phyloP scores from a whole-genome alignment of 2,113 vertebrate genomes.

The Nycticebus coucang region DNA sequence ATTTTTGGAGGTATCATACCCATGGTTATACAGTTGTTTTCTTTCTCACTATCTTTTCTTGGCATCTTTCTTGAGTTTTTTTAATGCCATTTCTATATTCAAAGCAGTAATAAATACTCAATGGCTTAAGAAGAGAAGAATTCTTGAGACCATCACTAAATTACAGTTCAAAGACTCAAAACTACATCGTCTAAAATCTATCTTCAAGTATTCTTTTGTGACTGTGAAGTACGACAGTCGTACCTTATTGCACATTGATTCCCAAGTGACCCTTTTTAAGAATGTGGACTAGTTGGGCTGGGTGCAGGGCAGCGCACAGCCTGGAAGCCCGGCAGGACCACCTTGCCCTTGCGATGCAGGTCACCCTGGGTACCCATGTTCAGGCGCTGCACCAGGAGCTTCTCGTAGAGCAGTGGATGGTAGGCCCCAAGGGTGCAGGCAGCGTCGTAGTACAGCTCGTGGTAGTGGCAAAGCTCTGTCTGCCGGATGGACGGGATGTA shows the following conservation, averaged over 20 bases:
- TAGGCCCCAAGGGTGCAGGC: constrained; percentile 98
- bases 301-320: constrained; percentile 87
- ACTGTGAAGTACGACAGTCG: constrained; percentile 85
- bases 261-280: constrained; percentile 71
- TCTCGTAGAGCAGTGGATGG: constrained; percentile 97
- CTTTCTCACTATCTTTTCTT: constrained; percentile 61
- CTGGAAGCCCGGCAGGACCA: constrained; percentile 93
- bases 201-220: constrained; percentile 86
- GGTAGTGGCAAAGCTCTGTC: constrained; percentile 98
- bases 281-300: constrained; percentile 53
- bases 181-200: constrained; percentile 80
- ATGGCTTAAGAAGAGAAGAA: constrained; percentile 81
- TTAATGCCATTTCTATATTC: constrained; percentile 75
- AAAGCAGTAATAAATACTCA: constrained; percentile 84
- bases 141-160: constrained; percentile 79
- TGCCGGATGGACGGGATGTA: constrained; percentile 96
- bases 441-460: constrained; percentile 94
- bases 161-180: constrained; percentile 83
- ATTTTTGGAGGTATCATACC: constrained; percentile 73
- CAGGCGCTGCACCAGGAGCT: constrained; percentile 94
- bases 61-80: constrained; percentile 73
- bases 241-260: constrained; percentile 88
- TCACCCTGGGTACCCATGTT: constrained; percentile 91
- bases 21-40: constrained; percentile 74
- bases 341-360: constrained; percentile 92